Conservation (phyloP, 2,888 invertebrate genomes). For the Kuschelorhynchus macadamiae region DNA sequence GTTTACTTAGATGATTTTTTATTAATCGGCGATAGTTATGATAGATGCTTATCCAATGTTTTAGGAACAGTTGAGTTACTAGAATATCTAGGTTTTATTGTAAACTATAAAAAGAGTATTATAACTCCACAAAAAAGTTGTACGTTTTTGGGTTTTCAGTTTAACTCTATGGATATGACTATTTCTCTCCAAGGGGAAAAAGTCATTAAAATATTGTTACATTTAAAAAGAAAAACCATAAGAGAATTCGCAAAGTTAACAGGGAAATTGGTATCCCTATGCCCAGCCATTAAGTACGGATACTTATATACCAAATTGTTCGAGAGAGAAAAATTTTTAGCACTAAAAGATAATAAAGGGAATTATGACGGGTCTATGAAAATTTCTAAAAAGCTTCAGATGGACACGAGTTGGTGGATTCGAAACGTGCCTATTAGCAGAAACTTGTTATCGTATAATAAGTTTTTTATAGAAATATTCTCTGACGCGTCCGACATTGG, state of each 20-base stretch:
- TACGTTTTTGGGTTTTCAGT: too few relatives aligned
- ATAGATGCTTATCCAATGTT: conserved; percentile 36
- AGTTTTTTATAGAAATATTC: too few relatives aligned
- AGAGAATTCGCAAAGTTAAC: conserved; percentile 39
- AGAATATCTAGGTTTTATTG: conserved; percentile 42
- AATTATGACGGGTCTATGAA: neutral
- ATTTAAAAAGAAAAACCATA: neutral
- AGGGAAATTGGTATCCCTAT: conserved; percentile 42
- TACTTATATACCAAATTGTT: conserved; percentile 18
- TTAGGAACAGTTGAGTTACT: conserved; percentile 10
- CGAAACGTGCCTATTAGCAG: too few relatives aligned
- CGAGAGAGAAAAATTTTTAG: conserved; percentile 1
- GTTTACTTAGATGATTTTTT: conserved; percentile 54
- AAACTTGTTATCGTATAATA: too few relatives aligned
- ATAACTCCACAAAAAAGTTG: conserved; percentile 32
- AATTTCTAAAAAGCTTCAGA: too few relatives aligned
- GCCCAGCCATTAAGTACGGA: conserved; percentile 40
- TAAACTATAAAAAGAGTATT: conserved; percentile 42
- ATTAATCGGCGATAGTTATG: conserved; percentile 40
- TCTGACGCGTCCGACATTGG: too few relatives aligned
- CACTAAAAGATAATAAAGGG: conserved; percentile 25
- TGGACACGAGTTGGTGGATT: too few relatives aligned
- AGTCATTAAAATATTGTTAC: too few relatives aligned
- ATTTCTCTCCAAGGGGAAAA: too few relatives aligned
- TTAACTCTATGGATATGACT: too few relatives aligned